phyloP scores from a whole-genome alignment of 2,888 invertebrate genomes.

The Desoria tigrina region DNA sequence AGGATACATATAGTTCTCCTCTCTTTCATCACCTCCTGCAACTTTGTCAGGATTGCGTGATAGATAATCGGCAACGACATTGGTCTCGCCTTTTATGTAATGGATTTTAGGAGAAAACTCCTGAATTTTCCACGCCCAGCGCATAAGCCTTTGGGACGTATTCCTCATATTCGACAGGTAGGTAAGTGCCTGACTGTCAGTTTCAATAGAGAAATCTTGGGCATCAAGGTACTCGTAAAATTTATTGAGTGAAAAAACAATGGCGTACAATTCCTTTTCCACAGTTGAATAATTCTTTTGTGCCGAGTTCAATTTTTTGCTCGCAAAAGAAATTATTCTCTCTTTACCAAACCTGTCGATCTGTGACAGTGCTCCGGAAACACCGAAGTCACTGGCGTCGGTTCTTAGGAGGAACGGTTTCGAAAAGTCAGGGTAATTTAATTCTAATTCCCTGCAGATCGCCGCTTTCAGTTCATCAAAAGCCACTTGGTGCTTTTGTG shows the following conservation, averaged over 20 bases:
- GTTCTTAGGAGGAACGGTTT: conserved; percentile 19
- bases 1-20: conserved; percentile 10
- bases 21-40: neutral
- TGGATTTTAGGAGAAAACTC: conserved; percentile 19
- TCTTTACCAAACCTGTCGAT: neutral
- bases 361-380: conserved; percentile 16
- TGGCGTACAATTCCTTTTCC: conserved; percentile 24
- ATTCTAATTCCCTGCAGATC: conserved; percentile 16
- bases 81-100: conserved; percentile 18
- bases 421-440: conserved; percentile 17
- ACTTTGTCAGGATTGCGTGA: conserved; percentile 17
- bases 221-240: conserved; percentile 18
- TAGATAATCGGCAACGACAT: conserved; percentile 28
- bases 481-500: neutral
- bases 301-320: conserved; percentile 11
- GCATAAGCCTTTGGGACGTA: conserved; percentile 12
- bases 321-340: conserved; percentile 8
- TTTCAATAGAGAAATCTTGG: conserved; percentile 15
- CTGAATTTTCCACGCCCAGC: conserved; percentile 29
- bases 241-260: conserved; percentile 15
- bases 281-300: conserved; percentile 10
- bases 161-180: conserved; percentile 16
- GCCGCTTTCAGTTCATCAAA: conserved; percentile 36
- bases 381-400: conserved; percentile 13
- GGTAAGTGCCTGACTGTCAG: conserved; percentile 21